Base-by-base conservation (phyloP, 2,797 vertebrate genomes). In the Arrhamphus sclerolepis region DNA sequence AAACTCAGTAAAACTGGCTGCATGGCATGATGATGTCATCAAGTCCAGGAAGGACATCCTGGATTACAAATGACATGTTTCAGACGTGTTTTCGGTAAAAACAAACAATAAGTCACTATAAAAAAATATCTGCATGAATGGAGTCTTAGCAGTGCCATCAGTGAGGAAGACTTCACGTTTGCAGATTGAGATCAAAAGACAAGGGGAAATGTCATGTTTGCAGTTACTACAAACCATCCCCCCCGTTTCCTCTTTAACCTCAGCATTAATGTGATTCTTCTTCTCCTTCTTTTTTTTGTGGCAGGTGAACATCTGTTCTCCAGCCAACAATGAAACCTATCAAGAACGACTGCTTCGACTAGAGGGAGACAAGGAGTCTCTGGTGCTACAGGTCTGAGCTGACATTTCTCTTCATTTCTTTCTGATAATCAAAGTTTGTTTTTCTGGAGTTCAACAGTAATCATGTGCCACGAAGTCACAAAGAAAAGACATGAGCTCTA, bases 321-420 rank as follows among this genome's bases (percentile, higher is more conserved):
- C 94, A 50, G 78, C 85, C 77, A 95, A 90, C 89, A 95, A 96
- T 94, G 97, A 98, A 88, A 95, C 89, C 49, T 97, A 96, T 67
- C 97, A 97, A 70, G 95, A 98, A 52, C 93, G 97, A 58, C 70
- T 99, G 91, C 90, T 94, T 13, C 95, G 95, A 77, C 90, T 99
- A 94, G 96, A 99, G 87, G 96, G 95, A 17, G 98, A 99, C 86
- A 98, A 98, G 78, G 96, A 98, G 81, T 97, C 95, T 0, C 94
- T 99, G 82, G 96, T 98, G 82, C 88, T 99, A 56, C 98, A 99
- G 98, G 97, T 99, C 82, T 87, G 89, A 10, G 22, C 40, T 52
- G 24, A 34, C 20, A 24, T 16, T 47, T 56, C 7, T 2, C 11
- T 31, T 17, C 11, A 2, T 40, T 46, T 43, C n/a, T 21, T 26